These are phyloP conservation scores for Beroe ovata DNA, from an alignment of 37 sponge, comb jelly and placozoan species.

Conservation along the genomic window DNA sequence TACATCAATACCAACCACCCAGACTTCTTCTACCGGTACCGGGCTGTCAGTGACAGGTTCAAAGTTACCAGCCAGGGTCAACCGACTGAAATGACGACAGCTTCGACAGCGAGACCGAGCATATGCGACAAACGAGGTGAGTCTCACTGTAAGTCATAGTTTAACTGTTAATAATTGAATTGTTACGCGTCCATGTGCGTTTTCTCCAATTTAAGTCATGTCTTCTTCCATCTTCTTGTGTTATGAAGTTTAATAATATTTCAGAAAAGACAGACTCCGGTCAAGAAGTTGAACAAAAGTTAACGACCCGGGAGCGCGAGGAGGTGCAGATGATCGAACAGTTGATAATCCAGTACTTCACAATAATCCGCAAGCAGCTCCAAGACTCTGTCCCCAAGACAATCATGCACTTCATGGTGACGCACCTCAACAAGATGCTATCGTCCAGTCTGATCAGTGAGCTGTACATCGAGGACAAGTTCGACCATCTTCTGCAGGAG, in stretches of 20 bases:
- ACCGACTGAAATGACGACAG: not conserved
- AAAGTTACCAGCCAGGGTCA: not conserved
- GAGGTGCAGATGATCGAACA: conserved; percentile 75
- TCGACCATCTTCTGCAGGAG: conserved; percentile 84
- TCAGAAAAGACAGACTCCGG: conserved; percentile 35
- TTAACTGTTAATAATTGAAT: too few relatives aligned
- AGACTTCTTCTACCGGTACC: conserved; percentile 80
- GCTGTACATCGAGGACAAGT: conserved; percentile 78
- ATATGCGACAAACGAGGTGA: conserved; percentile 25
- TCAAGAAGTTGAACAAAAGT: conserved; percentile 26
- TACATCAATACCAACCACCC: conserved; percentile 99
- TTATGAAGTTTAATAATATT: not conserved
- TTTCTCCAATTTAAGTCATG: too few relatives aligned
- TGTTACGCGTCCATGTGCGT: too few relatives aligned
- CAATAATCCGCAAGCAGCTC: conserved; percentile 90
- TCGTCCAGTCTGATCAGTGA: conserved; percentile 86
- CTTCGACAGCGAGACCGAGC: not conserved
- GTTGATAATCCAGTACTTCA: conserved; percentile 87
- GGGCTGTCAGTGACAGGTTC: conserved; percentile 16
- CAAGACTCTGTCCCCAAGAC: conserved; percentile 93
- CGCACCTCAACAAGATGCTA: conserved; percentile 79
- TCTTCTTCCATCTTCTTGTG: not conserved
- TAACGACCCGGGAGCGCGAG: conserved; percentile 54
- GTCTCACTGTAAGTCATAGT: too few relatives aligned
- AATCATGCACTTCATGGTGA: conserved; percentile 96